These are phyloP conservation scores for Thamnophis elegans DNA, from an alignment of 2,797 vertebrate genomes.

Conservation along the genomic window DNA sequence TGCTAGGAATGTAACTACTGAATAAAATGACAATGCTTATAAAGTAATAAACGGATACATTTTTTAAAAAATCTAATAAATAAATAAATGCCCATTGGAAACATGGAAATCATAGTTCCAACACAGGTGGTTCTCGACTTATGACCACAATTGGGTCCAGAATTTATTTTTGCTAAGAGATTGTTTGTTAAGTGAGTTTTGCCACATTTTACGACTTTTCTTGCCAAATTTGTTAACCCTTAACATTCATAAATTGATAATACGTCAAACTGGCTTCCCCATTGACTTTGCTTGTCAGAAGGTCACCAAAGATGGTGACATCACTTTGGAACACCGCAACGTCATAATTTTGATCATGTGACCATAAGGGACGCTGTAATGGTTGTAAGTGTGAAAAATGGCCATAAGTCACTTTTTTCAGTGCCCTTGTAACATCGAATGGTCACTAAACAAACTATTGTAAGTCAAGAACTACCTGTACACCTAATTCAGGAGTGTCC, in stretches of 20 bases:
- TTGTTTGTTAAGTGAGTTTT: neutral
- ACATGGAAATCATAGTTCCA: neutral
- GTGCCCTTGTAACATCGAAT: neutral
- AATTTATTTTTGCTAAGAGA: neutral
- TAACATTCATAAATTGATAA: neutral
- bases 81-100: neutral
- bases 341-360: neutral
- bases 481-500: neutral
- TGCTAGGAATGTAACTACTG: neutral
- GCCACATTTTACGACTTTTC: neutral
- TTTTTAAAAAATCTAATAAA: neutral
- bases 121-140: neutral
- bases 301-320: neutral
- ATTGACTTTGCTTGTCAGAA: neutral
- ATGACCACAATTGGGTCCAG: neutral
- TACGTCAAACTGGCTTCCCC: neutral
- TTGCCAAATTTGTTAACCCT: neutral
- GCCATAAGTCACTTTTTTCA: neutral
- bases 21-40: neutral
- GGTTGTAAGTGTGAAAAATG: neutral
- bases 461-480: neutral
- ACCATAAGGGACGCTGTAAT: neutral
- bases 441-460: neutral
- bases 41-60: neutral
- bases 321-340: neutral